Conservation (phyloP, 2,113 vertebrate species). For the Marcusenius ussheri region DNA sequence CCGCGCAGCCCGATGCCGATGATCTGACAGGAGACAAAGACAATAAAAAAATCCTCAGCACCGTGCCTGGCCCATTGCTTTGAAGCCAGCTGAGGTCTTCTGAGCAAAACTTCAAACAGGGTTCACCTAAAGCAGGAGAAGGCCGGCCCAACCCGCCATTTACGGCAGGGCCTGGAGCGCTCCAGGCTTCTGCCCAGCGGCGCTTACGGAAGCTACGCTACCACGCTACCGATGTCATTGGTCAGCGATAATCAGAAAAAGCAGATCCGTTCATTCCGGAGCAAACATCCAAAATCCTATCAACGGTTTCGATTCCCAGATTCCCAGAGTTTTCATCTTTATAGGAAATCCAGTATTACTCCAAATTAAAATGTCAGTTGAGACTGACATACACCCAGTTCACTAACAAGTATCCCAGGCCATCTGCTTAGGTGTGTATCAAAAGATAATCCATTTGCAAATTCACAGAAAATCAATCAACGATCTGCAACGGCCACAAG, state of each 20-base stretch:
- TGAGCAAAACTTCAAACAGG: neutral
- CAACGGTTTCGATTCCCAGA: neutral
- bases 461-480: neutral
- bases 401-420: neutral
- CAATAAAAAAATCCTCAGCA: neutral
- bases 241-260: neutral
- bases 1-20: conserved; percentile 96
- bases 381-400: neutral
- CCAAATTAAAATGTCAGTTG: neutral
- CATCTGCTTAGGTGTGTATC: neutral
- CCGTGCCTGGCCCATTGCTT: neutral
- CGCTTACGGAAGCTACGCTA: neutral
- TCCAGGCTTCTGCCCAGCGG: neutral
- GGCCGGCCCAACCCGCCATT: neutral
- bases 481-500: neutral
- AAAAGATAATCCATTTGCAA: neutral
- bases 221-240: neutral
- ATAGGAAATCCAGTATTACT: neutral
- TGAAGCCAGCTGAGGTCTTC: neutral
- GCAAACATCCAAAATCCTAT: neutral
- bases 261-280: neutral
- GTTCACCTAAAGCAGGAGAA: neutral
- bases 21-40: conserved; percentile 63
- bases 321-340: neutral
- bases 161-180: neutral